These are phyloP conservation scores for Leptodactylus fallax DNA, from an alignment of 2,797 vertebrate genomes.

Conservation along the genomic window DNA sequence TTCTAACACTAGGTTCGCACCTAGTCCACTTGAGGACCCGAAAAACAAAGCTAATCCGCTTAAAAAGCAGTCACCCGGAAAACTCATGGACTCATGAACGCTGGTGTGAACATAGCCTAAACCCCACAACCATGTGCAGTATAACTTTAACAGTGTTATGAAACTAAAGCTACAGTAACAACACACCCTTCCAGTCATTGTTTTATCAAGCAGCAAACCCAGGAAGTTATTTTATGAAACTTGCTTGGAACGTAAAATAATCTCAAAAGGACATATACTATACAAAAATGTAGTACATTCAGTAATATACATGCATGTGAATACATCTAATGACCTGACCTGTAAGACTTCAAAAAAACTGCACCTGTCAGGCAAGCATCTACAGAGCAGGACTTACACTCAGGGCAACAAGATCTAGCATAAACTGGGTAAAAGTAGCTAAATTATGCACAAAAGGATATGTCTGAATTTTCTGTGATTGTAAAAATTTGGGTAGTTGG, in stretches of 20 bases:
- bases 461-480: no score
- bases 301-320: not conserved
- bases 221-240: constrained; percentile 26
- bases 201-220: constrained; percentile 17
- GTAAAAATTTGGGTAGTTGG: no score
- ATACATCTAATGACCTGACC: not conserved
- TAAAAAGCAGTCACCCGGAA: no score
- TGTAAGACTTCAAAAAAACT: no score
- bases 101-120: not conserved
- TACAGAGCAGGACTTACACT: not conserved
- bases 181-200: constrained; percentile 53
- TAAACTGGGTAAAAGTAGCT: no score
- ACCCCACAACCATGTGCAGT: not conserved
- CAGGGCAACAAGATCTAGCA: no score
- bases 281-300: not conserved
- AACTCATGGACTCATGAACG: no score
- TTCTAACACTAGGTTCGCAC: no score
- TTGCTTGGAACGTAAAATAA: not conserved
- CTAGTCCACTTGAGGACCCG: no score
- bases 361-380: no score
- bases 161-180: not conserved
- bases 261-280: not conserved
- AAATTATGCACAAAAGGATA: no score
- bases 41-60: no score
- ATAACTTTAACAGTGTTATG: not conserved